A percentile compares a stretch with the other conserved stretches of the same genome.
Evolutionary conservation across 2,797 vertebrate species (phyloP).

Genomic region (Adelosebastes latens): DNA sequence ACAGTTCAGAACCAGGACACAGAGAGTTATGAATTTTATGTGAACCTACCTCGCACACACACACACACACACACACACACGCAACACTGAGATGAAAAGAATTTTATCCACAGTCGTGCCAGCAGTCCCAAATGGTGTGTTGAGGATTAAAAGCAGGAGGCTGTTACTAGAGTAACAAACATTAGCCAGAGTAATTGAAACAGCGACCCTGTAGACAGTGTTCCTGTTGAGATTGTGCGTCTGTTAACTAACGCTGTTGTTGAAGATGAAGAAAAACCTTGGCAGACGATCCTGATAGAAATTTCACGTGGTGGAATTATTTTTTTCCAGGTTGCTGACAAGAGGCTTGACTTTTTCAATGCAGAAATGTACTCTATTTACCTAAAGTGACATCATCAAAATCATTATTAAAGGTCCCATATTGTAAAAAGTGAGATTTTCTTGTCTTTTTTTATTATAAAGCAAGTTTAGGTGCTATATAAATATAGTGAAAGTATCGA

Average conservation of each 20-base stretch:
- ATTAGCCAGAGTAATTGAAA: conserved; percentile 64
- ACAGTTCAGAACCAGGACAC: conserved; percentile 63
- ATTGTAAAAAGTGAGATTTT: too few species aligned
- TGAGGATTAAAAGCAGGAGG: conserved; percentile 55
- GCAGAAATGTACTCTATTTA: conserved; percentile 7
- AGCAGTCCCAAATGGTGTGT: conserved; percentile 27
- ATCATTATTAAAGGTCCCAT: background rate
- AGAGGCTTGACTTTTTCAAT: background rate
- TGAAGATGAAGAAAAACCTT: conserved; percentile 12
- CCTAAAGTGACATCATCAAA: conserved; percentile 22
- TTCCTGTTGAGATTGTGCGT: conserved; percentile 35
- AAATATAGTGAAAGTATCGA: too few species aligned
- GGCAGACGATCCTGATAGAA: conserved; percentile 16
- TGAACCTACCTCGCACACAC: conserved; percentile 17
- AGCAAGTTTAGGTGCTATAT: too few species aligned
- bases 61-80: background rate
- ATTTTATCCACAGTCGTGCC: conserved; percentile 37
- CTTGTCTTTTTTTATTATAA: too few species aligned
- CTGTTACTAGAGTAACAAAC: conserved; percentile 55
- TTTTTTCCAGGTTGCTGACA: background rate
- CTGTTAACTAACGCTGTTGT: conserved; percentile 13
- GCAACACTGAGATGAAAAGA: conserved; percentile 52
- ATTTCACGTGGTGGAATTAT: background rate
- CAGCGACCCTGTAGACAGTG: conserved; percentile 38
- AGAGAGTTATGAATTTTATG: conserved; percentile 47